Evolutionary conservation across 2,888 invertebrate genomes (phyloP).

Genomic region (Dione vanillae): DNA sequence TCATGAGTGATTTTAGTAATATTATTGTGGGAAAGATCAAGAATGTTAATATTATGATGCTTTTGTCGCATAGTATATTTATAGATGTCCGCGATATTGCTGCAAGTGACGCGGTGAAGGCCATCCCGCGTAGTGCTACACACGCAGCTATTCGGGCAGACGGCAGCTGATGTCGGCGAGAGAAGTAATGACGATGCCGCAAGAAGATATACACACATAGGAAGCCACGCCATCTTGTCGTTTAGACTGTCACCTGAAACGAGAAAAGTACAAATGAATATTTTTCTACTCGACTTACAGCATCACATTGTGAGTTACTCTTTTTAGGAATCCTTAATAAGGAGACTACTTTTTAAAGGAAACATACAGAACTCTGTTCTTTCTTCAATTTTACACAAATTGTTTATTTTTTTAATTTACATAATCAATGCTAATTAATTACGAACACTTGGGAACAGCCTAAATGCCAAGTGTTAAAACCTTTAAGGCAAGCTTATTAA

Average conservation of each 20-base stretch:
- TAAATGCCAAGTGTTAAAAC: not conserved
- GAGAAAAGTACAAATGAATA: constrained; percentile 46
- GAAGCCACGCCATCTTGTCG: constrained; percentile 68
- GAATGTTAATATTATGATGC: constrained; percentile 80
- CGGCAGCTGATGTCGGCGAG: constrained; percentile 62
- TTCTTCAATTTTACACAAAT: not conserved
- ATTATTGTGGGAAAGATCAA: constrained; percentile 87
- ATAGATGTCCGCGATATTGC: constrained; percentile 90
- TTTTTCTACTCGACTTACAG: not conserved
- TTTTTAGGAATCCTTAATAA: not conserved
- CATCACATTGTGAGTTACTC: not conserved
- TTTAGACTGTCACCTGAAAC: constrained; percentile 74
- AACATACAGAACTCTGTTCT: not conserved
- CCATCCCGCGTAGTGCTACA: constrained; percentile 87
- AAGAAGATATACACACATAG: constrained; percentile 61
- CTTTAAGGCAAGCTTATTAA: constrained; percentile 50
- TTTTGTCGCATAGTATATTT: constrained; percentile 82
- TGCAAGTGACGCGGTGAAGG: constrained; percentile 87
- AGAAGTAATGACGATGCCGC: constrained; percentile 64
- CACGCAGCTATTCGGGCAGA: constrained; percentile 82
- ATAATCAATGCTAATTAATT: not conserved
- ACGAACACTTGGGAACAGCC: not conserved
- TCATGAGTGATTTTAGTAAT: constrained; percentile 84
- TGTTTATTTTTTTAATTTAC: not conserved
- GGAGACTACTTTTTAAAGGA: not conserved